Base-by-base conservation (phyloP, 1,140 invertebrate species). In the Mercenaria mercenaria region DNA sequence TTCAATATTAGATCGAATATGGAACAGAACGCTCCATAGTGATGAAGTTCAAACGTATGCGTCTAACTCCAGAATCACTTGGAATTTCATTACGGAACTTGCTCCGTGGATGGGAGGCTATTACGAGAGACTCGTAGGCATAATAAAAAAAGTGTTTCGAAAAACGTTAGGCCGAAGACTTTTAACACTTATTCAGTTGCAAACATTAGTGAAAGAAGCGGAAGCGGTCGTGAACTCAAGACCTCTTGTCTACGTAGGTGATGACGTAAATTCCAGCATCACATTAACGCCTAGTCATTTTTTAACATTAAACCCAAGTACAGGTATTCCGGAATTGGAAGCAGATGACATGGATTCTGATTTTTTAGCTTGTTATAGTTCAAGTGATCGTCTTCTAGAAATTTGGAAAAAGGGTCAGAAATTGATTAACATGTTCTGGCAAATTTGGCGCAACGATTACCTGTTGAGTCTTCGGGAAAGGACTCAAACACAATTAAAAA, bases 231-330 rank as follows among this genome's bases (percentile, higher is more conserved):
- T 80, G 29, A 80, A 59, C 41, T 80, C 47, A 26, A 43, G 74
- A 26, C 74, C 74, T n/a, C 26, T 77, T 10, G 47, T 77, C 3
- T 77, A 77, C 47, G 32, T 72, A 10, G 39, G n/a, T 34, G 69
- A 72, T 34, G 69, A 72, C 32, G 34, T 72, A 11, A 72, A 72
- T 26, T 72, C 69, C 10, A 72, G 15, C 8, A 34, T 72, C 8
- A 11, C 72, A 0, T n/a, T 80, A 20, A 80, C 76, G 0, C 76
- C 74, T 20, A 29, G 15, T 0, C 74, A 80, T 80, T 88, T 80
- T 32, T 23, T 88, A 37, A 50, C 86, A 0, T n/a, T 88, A 26
- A 88, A 81, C 29, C 64, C 86, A 47, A 69, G 67, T 13, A 81
- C 59, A 29, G 76, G 86, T 34, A 81, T 88, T 69, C 86, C 86